These are phyloP conservation scores for Hyles lineata DNA, from an alignment of 2,888 invertebrate genomes.

Conservation along the genomic window DNA sequence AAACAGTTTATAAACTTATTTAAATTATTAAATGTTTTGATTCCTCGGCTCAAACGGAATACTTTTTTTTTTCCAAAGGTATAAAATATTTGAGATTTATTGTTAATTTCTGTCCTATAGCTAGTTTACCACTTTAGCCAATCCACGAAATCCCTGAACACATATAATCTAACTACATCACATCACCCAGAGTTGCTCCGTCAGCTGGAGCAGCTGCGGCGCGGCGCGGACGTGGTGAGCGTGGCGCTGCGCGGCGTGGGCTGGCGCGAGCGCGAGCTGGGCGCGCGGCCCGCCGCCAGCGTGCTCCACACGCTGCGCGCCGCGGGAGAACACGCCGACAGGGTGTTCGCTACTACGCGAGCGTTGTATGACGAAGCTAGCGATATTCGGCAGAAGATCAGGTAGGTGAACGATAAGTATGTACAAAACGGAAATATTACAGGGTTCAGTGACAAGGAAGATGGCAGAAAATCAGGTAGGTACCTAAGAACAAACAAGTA, in stretches of 20 bases:
- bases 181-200: conserved; percentile 55
- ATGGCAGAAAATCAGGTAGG: too few species aligned
- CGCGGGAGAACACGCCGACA: conserved; percentile 66
- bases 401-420: conserved; percentile 36
- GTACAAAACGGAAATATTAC: background rate
- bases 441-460: too few species aligned
- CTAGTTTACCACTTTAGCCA: too few species aligned
- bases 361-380: conserved; percentile 78
- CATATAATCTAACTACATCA: too few species aligned
- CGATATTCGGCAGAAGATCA: conserved; percentile 75
- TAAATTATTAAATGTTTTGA: too few species aligned
- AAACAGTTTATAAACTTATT: too few species aligned
- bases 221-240: conserved; percentile 69
- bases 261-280: conserved; percentile 74
- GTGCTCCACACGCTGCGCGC: conserved; percentile 45
- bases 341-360: conserved; percentile 71
- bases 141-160: too few species aligned
- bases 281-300: conserved; percentile 52
- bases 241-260: conserved; percentile 73
- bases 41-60: too few species aligned
- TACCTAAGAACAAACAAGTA: too few species aligned
- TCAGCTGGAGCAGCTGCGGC: conserved; percentile 63
- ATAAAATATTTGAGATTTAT: too few species aligned
- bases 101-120: too few species aligned
- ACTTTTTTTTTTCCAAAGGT: too few species aligned